phyloP scores from a whole-genome alignment of 2,888 invertebrate species.

The Ichneumoninae sp. region DNA sequence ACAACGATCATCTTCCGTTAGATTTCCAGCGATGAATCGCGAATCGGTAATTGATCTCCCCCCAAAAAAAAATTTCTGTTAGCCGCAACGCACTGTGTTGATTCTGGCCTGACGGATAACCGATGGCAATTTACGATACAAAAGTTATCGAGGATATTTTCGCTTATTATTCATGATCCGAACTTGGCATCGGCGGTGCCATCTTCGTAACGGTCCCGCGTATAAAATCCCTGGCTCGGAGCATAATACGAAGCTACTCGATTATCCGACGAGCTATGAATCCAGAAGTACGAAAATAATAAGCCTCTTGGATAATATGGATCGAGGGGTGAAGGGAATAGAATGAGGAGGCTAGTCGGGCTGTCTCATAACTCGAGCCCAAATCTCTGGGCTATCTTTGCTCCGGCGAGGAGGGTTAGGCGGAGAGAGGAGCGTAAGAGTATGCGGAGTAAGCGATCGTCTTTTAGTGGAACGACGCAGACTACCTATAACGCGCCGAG shows the following conservation, averaged over 20 bases:
- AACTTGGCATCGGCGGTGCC: slow-evolving; percentile 70
- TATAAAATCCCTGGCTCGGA: slow-evolving; percentile 8
- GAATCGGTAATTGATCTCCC: slow-evolving; percentile 45
- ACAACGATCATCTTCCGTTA: slow-evolving; percentile 52
- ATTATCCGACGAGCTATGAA: slow-evolving; percentile 18
- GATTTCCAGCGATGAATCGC: slow-evolving; percentile 42
- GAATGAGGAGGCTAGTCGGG: slow-evolving; percentile 44
- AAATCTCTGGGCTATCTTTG: slow-evolving; percentile 74
- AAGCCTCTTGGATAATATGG: slow-evolving; percentile 35
- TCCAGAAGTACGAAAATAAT: slow-evolving; percentile 56
- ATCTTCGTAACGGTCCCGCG: slow-evolving; percentile 22
- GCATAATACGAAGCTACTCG: background rate
- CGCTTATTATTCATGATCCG: slow-evolving; percentile 81
- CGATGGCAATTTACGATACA: slow-evolving; percentile 54
- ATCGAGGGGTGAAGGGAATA: slow-evolving; percentile 33
- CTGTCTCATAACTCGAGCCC: slow-evolving; percentile 67
- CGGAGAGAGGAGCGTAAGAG: slow-evolving; percentile 30
- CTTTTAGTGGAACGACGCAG: slow-evolving; percentile 75
- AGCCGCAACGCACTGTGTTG: slow-evolving; percentile 23
- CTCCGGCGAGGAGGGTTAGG: slow-evolving; percentile 33
- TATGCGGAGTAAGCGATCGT: slow-evolving; percentile 78
- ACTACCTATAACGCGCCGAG: slow-evolving; percentile 77
- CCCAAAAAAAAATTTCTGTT: slow-evolving; percentile 9
- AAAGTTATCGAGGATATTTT: slow-evolving; percentile 69
- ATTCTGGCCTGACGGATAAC: slow-evolving; percentile 17